phyloP scores from a whole-genome alignment of 2,888 invertebrate genomes.

The Ophraella communa region DNA sequence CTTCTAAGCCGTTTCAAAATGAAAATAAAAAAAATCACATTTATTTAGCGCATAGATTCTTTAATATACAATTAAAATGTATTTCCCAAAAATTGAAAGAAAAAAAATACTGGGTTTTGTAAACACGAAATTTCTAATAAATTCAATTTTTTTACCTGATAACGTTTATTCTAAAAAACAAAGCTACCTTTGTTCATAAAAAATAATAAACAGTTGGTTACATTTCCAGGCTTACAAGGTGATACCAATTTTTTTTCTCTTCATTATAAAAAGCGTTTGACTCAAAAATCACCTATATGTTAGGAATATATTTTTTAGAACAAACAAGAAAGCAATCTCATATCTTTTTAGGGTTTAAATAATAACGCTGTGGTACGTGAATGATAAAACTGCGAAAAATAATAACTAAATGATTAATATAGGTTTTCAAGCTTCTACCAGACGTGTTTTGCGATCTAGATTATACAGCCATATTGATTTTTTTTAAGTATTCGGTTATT shows the following conservation, averaged over 20 bases:
- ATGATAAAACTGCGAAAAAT: no score
- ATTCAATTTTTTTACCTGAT: background rate
- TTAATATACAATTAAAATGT: background rate
- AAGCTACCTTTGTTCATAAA: background rate
- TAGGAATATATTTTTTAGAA: no score
- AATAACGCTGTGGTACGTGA: no score
- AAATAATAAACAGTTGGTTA: background rate
- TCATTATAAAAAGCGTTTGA: background rate
- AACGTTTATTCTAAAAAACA: background rate
- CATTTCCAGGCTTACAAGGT: background rate
- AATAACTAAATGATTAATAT: no score
- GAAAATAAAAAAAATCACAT: background rate
- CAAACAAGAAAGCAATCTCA: no score
- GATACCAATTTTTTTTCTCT: background rate
- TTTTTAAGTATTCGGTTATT: no score
- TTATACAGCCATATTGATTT: no score
- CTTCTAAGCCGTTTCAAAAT: background rate
- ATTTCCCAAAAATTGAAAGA: background rate
- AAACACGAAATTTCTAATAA: background rate
- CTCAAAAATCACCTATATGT: no score
- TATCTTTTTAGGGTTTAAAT: no score
- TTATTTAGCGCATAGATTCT: background rate
- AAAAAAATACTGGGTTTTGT: background rate
- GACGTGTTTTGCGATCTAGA: no score
- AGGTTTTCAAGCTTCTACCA: no score